A percentile compares a stretch with the other conserved stretches of the same genome.
Evolutionary conservation across 1,140 invertebrate genomes (phyloP).

Genomic region (Ctenoplectra terminalis): DNA sequence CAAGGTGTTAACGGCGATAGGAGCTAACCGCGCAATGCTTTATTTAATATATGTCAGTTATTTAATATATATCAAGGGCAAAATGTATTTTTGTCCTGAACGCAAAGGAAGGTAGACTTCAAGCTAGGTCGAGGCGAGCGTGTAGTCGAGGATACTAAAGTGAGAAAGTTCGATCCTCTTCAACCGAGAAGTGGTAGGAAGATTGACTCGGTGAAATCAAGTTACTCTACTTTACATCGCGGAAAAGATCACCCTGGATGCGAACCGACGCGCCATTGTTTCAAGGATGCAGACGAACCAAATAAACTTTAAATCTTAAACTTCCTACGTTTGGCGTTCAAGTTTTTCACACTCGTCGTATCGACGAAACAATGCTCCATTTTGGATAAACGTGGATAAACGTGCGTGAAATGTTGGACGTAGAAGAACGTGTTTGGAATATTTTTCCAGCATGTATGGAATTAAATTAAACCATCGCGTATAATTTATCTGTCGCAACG

Average conservation of each 20-base stretch:
- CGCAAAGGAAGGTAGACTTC: constrained; percentile 23
- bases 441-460: no score
- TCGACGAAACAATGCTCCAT: neutral
- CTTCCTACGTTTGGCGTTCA: neutral
- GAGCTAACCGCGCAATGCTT: neutral
- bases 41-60: constrained; percentile 32
- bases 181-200: constrained; percentile 21
- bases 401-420: neutral
- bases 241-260: constrained; percentile 9
- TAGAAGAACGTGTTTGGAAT: no score
- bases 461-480: no score
- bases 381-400: neutral
- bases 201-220: constrained; percentile 43
- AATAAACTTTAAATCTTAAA: constrained; percentile 31
- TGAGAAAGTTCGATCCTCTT: constrained; percentile 53
- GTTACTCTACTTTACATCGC: constrained; percentile 31
- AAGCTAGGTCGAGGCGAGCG: constrained; percentile 30
- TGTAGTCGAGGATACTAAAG: constrained; percentile 25
- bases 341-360: neutral
- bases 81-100: constrained; percentile 30
- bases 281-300: neutral
- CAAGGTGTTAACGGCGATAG: constrained; percentile 6
- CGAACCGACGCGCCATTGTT: constrained; percentile 22
- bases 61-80: constrained; percentile 46
- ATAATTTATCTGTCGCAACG: no score